Conservation (phyloP, 2,888 invertebrate genomes). For the Mimachlamys varia region DNA sequence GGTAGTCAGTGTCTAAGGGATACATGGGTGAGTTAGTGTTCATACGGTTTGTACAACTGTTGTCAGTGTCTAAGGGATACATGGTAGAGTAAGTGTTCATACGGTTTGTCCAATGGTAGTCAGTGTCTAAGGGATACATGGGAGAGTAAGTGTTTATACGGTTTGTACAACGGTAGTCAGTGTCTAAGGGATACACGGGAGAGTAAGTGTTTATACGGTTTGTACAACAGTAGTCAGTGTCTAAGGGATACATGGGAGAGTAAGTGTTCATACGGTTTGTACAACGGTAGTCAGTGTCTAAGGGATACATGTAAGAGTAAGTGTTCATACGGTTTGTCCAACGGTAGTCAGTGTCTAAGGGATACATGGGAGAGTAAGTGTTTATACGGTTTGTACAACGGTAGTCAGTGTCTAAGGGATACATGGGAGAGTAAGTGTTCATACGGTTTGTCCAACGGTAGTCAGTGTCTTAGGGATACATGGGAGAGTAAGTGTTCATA, state of each 20-base stretch:
- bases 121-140: conserved; percentile 93
- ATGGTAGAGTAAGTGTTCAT: background rate
- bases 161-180: background rate
- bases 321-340: too few relatives aligned
- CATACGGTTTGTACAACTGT: too few relatives aligned
- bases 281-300: background rate
- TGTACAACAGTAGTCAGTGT: too few relatives aligned
- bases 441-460: too few relatives aligned
- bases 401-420: background rate
- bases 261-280: too few relatives aligned
- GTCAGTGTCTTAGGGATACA: conserved; percentile 95
- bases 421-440: background rate
- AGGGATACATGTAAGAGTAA: background rate
- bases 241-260: conserved; percentile 91
- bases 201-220: too few relatives aligned
- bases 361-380: conserved; percentile 85
- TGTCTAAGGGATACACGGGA: background rate
- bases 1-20: conserved; percentile 97
- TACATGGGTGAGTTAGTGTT: conserved; percentile 84
- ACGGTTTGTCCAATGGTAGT: too few relatives aligned
- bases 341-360: conserved; percentile 98
- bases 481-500: conserved; percentile 84
- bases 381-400: too few relatives aligned
- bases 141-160: conserved; percentile 84
- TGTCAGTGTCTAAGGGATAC: background rate